Conservation (phyloP, 2,888 invertebrate species). For the Spisula solida region DNA sequence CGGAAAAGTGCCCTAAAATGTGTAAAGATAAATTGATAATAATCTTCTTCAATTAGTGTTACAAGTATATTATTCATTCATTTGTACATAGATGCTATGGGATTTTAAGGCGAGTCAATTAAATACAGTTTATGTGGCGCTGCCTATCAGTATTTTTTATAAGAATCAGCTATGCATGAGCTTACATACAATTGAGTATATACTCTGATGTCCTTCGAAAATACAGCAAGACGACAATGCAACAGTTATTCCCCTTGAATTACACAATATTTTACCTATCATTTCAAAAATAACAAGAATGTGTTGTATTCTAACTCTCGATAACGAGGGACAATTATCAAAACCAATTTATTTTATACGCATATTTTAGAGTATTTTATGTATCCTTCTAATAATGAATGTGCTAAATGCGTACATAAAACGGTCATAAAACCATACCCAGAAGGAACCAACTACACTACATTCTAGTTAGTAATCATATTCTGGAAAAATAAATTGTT, state of each 20-base stretch:
- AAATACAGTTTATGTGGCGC: too few species aligned
- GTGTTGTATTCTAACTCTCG: background rate
- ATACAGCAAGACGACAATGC: background rate
- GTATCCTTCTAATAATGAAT: constrained; percentile 22
- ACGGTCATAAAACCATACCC: constrained; percentile 41
- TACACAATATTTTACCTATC: background rate
- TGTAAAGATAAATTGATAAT: too few species aligned
- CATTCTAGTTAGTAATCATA: constrained; percentile 29
- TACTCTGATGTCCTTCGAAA: background rate
- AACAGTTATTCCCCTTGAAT: background rate
- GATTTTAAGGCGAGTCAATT: too few species aligned
- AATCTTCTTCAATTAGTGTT: too few species aligned
- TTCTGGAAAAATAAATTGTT: constrained; percentile 27
- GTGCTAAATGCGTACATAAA: constrained; percentile 29
- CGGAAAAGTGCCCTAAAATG: too few species aligned
- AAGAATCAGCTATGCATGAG: too few species aligned
- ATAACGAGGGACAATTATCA: constrained; percentile 16
- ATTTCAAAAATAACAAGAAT: background rate
- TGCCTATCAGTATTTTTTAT: too few species aligned
- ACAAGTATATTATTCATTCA: too few species aligned
- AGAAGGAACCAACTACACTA: constrained; percentile 27
- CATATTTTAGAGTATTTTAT: constrained; percentile 28
- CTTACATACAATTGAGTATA: background rate
- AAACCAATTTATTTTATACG: constrained; percentile 29
- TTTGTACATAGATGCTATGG: too few species aligned